These are phyloP conservation scores for Columba livia DNA, from an alignment of 2,113 vertebrate genomes.

Conservation along the genomic window DNA sequence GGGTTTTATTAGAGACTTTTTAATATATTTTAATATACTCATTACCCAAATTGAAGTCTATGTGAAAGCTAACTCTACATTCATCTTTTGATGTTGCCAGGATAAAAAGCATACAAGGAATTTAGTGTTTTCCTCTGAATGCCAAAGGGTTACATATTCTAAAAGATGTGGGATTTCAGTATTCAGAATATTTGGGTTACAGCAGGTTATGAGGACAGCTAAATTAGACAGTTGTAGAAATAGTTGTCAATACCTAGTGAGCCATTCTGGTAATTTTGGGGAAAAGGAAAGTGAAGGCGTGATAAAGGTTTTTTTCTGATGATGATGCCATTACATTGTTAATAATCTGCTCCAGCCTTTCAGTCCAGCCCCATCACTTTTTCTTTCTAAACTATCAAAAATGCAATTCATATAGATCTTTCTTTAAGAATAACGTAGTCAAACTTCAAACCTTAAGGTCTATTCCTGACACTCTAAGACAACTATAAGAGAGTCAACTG, in stretches of 20 bases:
- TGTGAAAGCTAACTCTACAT: not conserved
- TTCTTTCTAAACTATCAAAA: not conserved
- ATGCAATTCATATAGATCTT: not conserved
- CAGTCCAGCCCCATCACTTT: not conserved
- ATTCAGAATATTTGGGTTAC: not conserved
- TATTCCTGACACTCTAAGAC: not conserved
- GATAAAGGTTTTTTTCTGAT: not conserved
- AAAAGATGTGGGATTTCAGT: not conserved
- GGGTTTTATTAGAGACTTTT: not conserved
- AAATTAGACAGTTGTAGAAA: not conserved
- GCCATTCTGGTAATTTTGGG: not conserved
- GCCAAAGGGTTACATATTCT: not conserved
- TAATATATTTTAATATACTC: not conserved
- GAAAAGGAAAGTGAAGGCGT: not conserved
- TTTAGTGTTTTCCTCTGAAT: not conserved
- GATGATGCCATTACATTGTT: not conserved
- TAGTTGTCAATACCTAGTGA: not conserved
- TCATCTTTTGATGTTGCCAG: not conserved
- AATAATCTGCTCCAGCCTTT: not conserved
- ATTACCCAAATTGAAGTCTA: not conserved
- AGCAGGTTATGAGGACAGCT: not conserved
- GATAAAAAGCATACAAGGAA: not conserved
- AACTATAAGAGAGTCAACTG: not conserved
- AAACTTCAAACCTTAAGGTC: not conserved
- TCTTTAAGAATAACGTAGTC: not conserved